Conservation (phyloP, 2,113 vertebrate genomes). For the Stegastes partitus region DNA sequence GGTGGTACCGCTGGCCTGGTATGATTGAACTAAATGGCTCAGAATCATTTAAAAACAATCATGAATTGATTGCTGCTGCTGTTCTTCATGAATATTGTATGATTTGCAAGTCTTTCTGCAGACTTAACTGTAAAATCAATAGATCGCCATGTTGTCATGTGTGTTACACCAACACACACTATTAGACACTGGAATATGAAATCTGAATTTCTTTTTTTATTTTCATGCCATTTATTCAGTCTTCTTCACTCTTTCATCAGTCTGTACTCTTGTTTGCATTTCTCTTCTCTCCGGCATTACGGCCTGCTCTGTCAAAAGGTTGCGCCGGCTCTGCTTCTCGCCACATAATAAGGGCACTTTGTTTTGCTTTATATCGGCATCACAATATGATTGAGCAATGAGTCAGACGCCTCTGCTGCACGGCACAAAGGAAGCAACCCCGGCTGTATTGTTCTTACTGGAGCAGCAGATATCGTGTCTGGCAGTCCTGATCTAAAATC, state of each 20-base stretch:
- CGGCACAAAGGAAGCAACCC: constrained; percentile 36
- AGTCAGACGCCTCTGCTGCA: constrained; percentile 41
- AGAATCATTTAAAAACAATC: not conserved
- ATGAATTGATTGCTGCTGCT: too few relatives aligned
- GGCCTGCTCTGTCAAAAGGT: constrained; percentile 32
- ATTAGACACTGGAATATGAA: not conserved
- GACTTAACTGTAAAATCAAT: too few relatives aligned
- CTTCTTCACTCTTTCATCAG: not conserved
- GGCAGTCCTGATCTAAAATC: not conserved
- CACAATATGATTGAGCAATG: constrained; percentile 34
- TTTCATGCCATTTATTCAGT: not conserved
- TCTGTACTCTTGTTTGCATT: not conserved
- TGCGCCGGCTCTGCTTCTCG: constrained; percentile 9
- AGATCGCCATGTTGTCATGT: not conserved
- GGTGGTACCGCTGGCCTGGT: too few relatives aligned
- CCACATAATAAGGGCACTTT: constrained; percentile 43
- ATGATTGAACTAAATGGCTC: not conserved
- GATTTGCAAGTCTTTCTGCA: too few relatives aligned
- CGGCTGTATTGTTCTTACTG: constrained; percentile 23
- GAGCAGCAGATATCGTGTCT: constrained; percentile 16
- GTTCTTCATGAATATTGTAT: too few relatives aligned
- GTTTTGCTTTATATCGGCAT: constrained; percentile 38
- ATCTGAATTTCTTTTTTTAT: not conserved
- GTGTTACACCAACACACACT: not conserved
- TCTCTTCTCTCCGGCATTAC: constrained; percentile 18